Conservation (phyloP, 2,113 vertebrate species). For the Charina bottae region DNA sequence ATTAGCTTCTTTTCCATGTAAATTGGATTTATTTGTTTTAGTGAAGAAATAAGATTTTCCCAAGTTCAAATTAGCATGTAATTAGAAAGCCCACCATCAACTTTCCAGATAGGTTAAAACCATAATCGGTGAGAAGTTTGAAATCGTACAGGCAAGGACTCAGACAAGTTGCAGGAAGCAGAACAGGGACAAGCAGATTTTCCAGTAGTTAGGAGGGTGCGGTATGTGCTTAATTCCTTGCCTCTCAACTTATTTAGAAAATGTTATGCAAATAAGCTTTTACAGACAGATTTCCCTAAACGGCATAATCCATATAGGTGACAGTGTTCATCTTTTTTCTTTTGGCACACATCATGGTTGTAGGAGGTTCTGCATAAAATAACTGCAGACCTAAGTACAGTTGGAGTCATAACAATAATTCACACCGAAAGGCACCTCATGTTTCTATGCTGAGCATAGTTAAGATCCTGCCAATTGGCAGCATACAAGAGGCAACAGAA, state of each 20-base stretch:
- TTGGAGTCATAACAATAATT: not conserved
- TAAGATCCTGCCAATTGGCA: not conserved
- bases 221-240: not conserved
- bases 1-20: not conserved
- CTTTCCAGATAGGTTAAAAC: not conserved
- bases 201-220: not conserved
- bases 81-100: not conserved
- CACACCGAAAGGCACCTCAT: not conserved
- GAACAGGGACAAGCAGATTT: not conserved
- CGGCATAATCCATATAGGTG: slow-evolving; percentile 12
- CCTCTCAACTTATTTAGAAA: not conserved
- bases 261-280: slow-evolving; percentile 11
- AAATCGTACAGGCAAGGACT: not conserved
- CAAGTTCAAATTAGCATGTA: not conserved
- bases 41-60: not conserved
- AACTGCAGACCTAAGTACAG: not conserved
- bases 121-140: not conserved
- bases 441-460: not conserved
- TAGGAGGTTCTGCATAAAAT: not conserved
- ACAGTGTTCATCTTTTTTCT: not conserved
- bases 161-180: not conserved
- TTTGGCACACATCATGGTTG: not conserved
- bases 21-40: not conserved
- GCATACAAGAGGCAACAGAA: not conserved
- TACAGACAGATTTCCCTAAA: not conserved